A percentile compares a stretch with the other conserved stretches of the same genome.
Conservation (phyloP, 2,888 invertebrate species). For the Vesta saturnalis region DNA sequence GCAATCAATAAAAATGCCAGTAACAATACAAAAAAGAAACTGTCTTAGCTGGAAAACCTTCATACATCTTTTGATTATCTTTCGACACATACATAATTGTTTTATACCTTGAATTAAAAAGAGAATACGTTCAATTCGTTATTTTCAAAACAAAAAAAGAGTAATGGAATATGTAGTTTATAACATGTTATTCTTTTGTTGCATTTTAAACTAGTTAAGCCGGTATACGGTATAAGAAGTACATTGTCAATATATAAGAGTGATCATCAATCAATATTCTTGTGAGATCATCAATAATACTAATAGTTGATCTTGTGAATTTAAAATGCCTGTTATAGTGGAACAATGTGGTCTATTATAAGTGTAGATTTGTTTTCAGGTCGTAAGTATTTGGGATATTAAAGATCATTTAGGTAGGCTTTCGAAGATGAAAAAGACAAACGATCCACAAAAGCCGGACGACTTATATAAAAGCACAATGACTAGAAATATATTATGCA, state of each 20-base stretch:
- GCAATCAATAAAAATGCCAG: no score
- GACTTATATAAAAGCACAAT: conserved; percentile 15
- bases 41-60: no score
- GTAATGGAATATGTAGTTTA: conserved; percentile 4
- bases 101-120: not conserved
- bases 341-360: conserved; percentile 60
- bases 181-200: conserved; percentile 8
- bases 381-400: conserved; percentile 26
- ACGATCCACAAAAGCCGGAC: conserved; percentile 14
- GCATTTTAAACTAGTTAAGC: conserved; percentile 11
- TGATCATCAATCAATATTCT: conserved; percentile 60
- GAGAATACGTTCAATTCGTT: not conserved
- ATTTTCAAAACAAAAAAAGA: not conserved
- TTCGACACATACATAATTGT: not conserved
- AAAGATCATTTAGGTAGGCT: conserved; percentile 30
- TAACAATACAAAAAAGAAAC: no score
- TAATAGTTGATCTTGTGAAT: conserved; percentile 60
- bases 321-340: conserved; percentile 60
- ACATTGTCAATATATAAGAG: conserved; percentile 19
- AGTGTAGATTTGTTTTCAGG: conserved; percentile 51
- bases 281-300: conserved; percentile 61
- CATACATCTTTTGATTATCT: not conserved
- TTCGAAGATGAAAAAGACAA: conserved; percentile 31
- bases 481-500: conserved; percentile 13
- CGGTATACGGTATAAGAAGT: conserved; percentile 16